Base-by-base conservation (phyloP, 2,888 invertebrate genomes). In the Drosophila diplacantha region DNA sequence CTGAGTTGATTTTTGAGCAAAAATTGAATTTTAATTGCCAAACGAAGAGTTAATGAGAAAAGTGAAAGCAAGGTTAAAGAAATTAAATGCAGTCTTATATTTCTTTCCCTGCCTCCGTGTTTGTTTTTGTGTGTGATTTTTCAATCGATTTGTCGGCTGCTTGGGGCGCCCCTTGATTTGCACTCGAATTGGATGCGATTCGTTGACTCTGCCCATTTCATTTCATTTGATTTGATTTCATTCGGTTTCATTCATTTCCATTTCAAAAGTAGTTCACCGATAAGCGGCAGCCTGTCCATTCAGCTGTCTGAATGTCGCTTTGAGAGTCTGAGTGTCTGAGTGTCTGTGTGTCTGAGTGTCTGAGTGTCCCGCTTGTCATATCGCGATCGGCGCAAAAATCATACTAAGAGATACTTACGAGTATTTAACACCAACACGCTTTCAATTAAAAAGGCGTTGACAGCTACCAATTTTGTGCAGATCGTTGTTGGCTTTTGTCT, bases 11-110 rank as follows among this genome's bases (percentile, higher is more conserved):
- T 66, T 62, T 56, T 65, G 35, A 46, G 68, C 52, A 65, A 73
- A 83, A 83, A 83, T 79, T 83, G 83, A 79, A 78, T 81, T 79
- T 79, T 83, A 79, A 83, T 79, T 83, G 79, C 79, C 71, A 74
- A 74, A 72, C 79, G 79, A 79, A 79, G 83, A 79, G 78, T 79
- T 79, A 79, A 79, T 79, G 78, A 83, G 80, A 82, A 81, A 81
- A 81, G 81, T 84, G 84, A 81, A 84, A 81, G 82, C 82, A 80
- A 76, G 80, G 82, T 83, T 80, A 82, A 81, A 83, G 80, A 81
- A 81, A 80, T 81, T 76, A 75, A 79, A 75, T 62, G 71, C 60
- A 67, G 71, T 75, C 79, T 68, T 54, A 29, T 32, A 9, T 54
- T 18, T 54, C 18, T 54, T 32, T 18, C 46, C 12, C 34, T 38